Base-by-base conservation (phyloP, 53 echinoderm and acorn worm genomes). In the Henricia sp. region DNA sequence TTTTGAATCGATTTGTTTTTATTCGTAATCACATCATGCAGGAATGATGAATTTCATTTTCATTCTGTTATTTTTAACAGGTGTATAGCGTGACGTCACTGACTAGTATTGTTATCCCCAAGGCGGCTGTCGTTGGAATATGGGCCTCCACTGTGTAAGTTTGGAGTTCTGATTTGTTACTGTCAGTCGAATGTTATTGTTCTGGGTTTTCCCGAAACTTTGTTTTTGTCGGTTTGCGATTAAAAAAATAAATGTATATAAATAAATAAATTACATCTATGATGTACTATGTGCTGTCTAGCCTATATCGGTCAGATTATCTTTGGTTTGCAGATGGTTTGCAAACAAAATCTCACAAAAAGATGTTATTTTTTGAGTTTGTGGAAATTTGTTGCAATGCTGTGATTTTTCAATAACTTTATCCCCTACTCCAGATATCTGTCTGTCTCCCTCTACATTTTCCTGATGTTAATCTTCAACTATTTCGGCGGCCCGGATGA, bases 81-180 rank as follows among this genome's bases (percentile, higher is more conserved):
- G 84, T 92, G 17, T 85, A 72, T 59, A 63, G 85, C 41, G 52
- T 66, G 30, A 92, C 92, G n/a, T 92, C 89, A 30, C 52, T 92
- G 21, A 85, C 92, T 50, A 82, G 92, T 37, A 78, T 92, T 33
- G 88, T 72, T 48, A 82, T 89, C 0, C 92, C 92, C 8, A 88
- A 67, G 37, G 85, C 88, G 12, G 72, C 92, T 13, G 57, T 92
- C 0, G 64, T 92, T 1, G 92, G 85, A 46, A 72, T 71, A 38
- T 92, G 92, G 92, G 88, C 82, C 20, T 66, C 92, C 36, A 92
- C 82, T 66, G 56, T 92, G 92, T 92, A 67, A 92, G 92, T 92
- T 70, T 16, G n/a, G n/a, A 37, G 3, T 28, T 60, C 1, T 8
- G 14, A 6, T 56, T 56, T 23, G 8, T 28, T 24, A 25, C 24